Base-by-base conservation (phyloP, 2,888 invertebrate species). In the Matsumyia berberina region DNA sequence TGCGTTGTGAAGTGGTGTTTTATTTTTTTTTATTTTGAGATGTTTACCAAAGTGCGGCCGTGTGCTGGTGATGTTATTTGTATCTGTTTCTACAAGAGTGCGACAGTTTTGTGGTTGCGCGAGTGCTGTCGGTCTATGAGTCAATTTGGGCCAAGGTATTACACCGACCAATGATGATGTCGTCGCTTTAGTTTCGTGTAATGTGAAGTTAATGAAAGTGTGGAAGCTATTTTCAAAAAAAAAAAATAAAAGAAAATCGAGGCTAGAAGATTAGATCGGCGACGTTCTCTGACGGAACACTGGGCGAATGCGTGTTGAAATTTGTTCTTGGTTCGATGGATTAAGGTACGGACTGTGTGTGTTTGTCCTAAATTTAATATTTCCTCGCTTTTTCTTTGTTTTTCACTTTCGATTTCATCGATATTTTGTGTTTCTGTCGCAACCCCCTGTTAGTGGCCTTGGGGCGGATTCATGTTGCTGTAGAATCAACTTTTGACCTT, bases 131-230 rank as follows among this genome's bases (percentile, higher is more conserved):
- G 70, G 79, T 80, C 79, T 80, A 70, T 80, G 64, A 79, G 80
- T 80, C 76, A 85, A 85, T 85, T 85, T 85, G 85, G 85, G 85
- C 85, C 85, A 85, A 85, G 85, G 85, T 85, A 80, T 76, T 74
- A 64, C 24, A 24, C 85, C 80, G 67, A 77, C 67, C 39, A 78
- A 64, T 64, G 72, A 66, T 79, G 66, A 73, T 83, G 67, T 76
- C 46, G 37, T 70, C 17, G 55, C 44, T 58, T 37, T 66, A 37
- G 51, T 67, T 76, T 64, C 64, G 49, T 72, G 78, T 46, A 74
- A 62, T 69, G 60, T 51, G 67, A 62, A 83, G 78, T 83, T 78
- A 83, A 83, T 78, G 62, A 83, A 83, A 83, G 78, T 78, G 67
- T 73, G 78, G 78, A 78, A 78, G 79, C 60, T 73, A 78, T 78